A percentile compares a stretch with the other conserved stretches of the same genome.
phyloP scores from a whole-genome alignment of 1,140 invertebrate species.

The Dinoponera quadriceps region DNA sequence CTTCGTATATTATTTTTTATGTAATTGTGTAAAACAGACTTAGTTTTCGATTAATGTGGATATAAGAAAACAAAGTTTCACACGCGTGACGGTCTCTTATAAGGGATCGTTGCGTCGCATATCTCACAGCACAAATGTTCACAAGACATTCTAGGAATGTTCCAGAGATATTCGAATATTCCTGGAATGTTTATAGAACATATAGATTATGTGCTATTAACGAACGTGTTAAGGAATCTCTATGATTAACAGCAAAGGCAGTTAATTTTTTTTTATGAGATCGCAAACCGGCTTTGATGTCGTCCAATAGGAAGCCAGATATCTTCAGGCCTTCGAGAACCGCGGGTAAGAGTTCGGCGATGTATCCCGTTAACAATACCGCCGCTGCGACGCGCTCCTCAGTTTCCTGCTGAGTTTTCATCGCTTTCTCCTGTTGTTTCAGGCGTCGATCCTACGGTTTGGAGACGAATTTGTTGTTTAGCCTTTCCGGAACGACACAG shows the following conservation, averaged over 20 bases:
- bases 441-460: constrained; percentile 85
- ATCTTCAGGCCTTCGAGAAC: constrained; percentile 92
- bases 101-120: no score
- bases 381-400: constrained; percentile 93
- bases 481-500: not conserved
- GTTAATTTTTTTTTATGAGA: constrained; percentile 64
- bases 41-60: no score
- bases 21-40: no score
- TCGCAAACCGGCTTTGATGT: constrained; percentile 88
- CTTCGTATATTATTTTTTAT: no score
- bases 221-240: constrained; percentile 63
- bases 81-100: no score
- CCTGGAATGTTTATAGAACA: no score
- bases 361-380: constrained; percentile 93
- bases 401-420: constrained; percentile 88
- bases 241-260: constrained; percentile 62
- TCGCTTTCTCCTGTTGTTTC: constrained; percentile 86
- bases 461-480: constrained; percentile 5
- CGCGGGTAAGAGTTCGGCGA: constrained; percentile 93
- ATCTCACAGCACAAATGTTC: no score
- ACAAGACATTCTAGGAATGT: no score
- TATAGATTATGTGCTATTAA: no score
- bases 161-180: no score
- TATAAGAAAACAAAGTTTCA: no score
- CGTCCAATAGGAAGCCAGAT: constrained; percentile 91